Evolutionary conservation across 2,888 invertebrate genomes (phyloP), one percentile per base, ranked within the genome.

Genomic region (Neria commutata): DNA sequence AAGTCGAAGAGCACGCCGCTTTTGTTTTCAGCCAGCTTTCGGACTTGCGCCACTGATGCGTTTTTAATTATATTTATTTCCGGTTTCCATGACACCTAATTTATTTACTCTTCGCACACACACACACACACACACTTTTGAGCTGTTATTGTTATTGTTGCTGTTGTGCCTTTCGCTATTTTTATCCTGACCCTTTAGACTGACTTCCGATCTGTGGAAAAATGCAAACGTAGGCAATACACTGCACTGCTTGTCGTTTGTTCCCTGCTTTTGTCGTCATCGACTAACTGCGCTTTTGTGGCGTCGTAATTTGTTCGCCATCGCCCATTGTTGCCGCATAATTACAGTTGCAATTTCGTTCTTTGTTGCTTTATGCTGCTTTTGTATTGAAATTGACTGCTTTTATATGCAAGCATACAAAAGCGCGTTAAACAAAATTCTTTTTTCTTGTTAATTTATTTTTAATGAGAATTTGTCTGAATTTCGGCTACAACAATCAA

Each of bases 21-120:
- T 29, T 4, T 14, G 37, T n/a, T 37, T 37, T 37, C 10, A 14
- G 37, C 3, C n/a, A n/a, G 8, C n/a, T 17, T 42, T 25, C 37
- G 21, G 10, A 42, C 50, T 14, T 23, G 48, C 24, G 59, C 58
- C 67, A 58, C 74, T 73, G 73, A 75, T 73, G 75, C 73, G 65
- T 73, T 75, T 73, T 74, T 75, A 73, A 75, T 73, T 73, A 70
- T 74, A 66, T 73, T 71, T 70, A 69, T 70, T 75, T 73, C 75
- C 74, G 73, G 69, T 66, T 62, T 64, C 58, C 66, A 66, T 73
- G 74, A 67, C 72, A 70, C 67, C 70, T 70, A 66, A 70, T 72
- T 74, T 71, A 71, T 75, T 72, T 68, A 73, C 53, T 37, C 54
- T 57, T 45, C 56, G 46, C 56, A 55, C 45, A 37, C 34, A 11